Conservation (phyloP, 2,113 vertebrate genomes). For the Acrocephalus arundinaceus region DNA sequence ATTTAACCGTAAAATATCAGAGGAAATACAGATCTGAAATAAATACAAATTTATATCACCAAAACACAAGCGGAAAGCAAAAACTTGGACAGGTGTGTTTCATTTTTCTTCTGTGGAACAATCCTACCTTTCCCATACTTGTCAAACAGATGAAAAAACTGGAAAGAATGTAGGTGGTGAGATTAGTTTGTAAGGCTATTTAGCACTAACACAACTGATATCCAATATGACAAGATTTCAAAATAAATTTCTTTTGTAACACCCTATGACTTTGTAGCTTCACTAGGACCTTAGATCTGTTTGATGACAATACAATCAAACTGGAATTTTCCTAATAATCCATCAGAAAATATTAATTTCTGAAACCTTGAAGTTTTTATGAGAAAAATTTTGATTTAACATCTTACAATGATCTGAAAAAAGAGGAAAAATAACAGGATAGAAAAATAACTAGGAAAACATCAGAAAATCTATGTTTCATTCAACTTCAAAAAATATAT, state of each 20-base stretch:
- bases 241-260: neutral
- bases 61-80: neutral
- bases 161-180: neutral
- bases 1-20: neutral
- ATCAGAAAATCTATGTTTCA: neutral
- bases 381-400: neutral
- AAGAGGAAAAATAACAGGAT: neutral
- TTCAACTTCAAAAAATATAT: neutral
- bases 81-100: neutral
- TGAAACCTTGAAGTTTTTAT: neutral
- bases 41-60: neutral
- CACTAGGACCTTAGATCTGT: neutral
- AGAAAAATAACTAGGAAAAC: neutral
- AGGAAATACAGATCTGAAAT: neutral
- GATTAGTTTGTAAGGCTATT: neutral
- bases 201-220: neutral
- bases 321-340: neutral
- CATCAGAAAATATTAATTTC: neutral
- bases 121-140: rapidly evolving
- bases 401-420: neutral
- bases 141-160: neutral
- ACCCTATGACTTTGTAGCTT: neutral
- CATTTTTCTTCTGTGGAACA: neutral
- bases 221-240: neutral
- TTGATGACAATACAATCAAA: neutral